Base-by-base conservation (phyloP, 2,888 invertebrate species). In the Caradrina kadenii region DNA sequence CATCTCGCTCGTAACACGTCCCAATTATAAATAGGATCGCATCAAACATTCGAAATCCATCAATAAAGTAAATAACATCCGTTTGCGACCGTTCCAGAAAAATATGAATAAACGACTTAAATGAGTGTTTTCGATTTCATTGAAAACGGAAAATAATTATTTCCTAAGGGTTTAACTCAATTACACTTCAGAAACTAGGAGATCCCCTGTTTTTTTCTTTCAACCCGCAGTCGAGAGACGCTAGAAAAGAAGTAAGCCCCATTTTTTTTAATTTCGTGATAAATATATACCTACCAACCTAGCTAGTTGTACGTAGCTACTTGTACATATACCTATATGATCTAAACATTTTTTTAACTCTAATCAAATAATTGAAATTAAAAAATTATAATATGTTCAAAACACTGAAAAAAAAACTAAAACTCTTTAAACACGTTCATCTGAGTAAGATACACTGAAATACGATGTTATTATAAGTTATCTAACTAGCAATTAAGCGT, bases 131-230 rank as follows among this genome's bases (percentile, higher is more conserved):
- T 82, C 73, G 76, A 84, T 84, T 83, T 78, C 70, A 79, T 67
- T 83, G 72, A 55, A 77, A 82, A 84, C 63, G 83, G 76, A 82
- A 81, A 80, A 80, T 84, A 81, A 82, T 83, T 83, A 35, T 77
- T 84, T 87, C 86, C 81, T 80, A 83, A 84, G 80, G 82, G 80
- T 86, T 85, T 81, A 84, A 82, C 80, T 86, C 79, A 85, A 85
- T 87, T 83, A 87, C 80, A 79, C 72, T 83, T 79, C 62, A 79
- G 68, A 73, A 81, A 79, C 76, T 80, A 66, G 66, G 50, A 71
- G 69, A 59, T 62, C 15, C 53, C 58, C 48, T 76, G 67, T 82
- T 73, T 66, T 53, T 62, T 48, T n/a, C n/a, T 59, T 26, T 59
- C 22, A 60, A 58, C 45, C 45, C 21, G 8, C 62, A 59, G 50